phyloP scores from a whole-genome alignment of 2,797 vertebrate species.

The Acipenser ruthenus region DNA sequence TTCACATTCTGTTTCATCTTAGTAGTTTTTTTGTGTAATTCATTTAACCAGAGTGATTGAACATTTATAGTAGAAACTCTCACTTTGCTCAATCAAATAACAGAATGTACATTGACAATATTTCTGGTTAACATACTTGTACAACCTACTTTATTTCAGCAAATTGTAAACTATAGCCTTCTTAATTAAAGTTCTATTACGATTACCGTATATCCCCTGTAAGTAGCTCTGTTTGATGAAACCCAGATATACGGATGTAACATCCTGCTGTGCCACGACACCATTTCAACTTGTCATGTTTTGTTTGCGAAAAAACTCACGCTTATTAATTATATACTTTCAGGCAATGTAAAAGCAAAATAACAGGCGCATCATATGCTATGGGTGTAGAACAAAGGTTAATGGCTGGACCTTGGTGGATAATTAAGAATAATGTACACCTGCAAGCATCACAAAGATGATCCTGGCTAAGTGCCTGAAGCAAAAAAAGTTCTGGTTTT shows the following conservation, averaged over 20 bases:
- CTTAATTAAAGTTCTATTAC: constrained; percentile 1
- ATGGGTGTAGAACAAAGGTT: background rate
- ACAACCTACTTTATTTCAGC: too few species aligned
- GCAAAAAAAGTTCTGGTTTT: background rate
- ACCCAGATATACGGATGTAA: background rate
- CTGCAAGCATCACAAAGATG: constrained; percentile 1
- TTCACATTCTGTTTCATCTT: too few species aligned
- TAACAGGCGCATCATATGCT: background rate
- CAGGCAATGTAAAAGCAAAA: background rate
- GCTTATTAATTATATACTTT: constrained; percentile 8
- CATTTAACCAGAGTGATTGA: too few species aligned
- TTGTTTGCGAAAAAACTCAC: background rate
- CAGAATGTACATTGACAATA: too few species aligned
- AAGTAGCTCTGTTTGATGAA: constrained; percentile 27
- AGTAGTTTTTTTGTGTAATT: too few species aligned
- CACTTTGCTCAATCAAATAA: too few species aligned
- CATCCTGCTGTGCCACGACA: background rate
- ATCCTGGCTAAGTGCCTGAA: constrained; percentile 5
- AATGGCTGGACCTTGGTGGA: background rate
- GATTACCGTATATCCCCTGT: background rate
- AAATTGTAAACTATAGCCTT: background rate
- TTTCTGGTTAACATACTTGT: too few species aligned
- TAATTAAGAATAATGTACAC: constrained; percentile 7
- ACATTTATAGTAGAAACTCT: too few species aligned
- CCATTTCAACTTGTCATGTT: background rate